These are phyloP conservation scores for Chaenodraco wilsoni DNA, from an alignment of 2,797 vertebrate species.

Conservation along the genomic window DNA sequence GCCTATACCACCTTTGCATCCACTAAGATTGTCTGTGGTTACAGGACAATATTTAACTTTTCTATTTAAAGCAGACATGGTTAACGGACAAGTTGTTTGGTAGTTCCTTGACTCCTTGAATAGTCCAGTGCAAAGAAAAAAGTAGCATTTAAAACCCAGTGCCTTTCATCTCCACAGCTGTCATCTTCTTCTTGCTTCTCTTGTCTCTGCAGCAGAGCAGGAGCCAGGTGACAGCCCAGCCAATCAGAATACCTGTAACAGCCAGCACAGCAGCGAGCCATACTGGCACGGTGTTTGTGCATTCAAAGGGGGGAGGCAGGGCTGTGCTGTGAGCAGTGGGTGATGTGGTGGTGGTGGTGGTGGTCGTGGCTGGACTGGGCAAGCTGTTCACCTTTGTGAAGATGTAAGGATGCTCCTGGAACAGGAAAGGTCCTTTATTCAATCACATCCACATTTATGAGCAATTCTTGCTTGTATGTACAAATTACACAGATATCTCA, in stretches of 20 bases:
- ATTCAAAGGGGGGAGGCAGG: constrained; percentile 12
- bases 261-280: constrained; percentile 86
- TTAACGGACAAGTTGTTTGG: not conserved
- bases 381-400: constrained; percentile 87
- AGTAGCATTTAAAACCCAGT: constrained; percentile 65
- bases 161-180: constrained; percentile 42
- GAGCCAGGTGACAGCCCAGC: constrained; percentile 74
- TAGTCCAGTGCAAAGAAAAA: constrained; percentile 6
- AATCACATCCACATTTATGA: constrained; percentile 9
- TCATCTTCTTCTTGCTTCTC: not conserved
- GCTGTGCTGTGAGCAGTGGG: constrained; percentile 3
- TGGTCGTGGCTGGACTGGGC: constrained; percentile 27
- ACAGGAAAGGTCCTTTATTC: not conserved
- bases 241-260: constrained; percentile 75
- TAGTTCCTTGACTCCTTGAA: not conserved
- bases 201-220: constrained; percentile 70
- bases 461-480: not conserved
- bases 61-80: not conserved
- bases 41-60: not conserved
- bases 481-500: constrained; percentile 6
- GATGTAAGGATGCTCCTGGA: constrained; percentile 90
- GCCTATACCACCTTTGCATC: not conserved
- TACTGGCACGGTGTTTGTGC: constrained; percentile 59
- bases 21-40: constrained; percentile 2
- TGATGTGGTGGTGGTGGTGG: constrained; percentile 1